A percentile compares a stretch with the other conserved stretches of the same genome.
phyloP scores from a whole-genome alignment of 2,888 invertebrate species.

The Ectropis crepuscularia region DNA sequence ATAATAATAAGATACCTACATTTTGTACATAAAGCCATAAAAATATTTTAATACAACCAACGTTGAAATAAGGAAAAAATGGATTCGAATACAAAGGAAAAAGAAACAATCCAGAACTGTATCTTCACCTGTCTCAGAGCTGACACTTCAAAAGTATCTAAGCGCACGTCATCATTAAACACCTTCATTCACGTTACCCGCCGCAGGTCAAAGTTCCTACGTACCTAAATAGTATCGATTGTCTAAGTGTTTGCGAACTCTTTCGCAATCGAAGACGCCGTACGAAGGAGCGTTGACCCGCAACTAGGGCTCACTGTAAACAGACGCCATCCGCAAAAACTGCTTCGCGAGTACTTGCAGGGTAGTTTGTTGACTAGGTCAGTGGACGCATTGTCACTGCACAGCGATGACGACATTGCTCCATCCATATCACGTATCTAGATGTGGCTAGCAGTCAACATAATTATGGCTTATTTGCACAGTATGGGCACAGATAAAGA shows the following conservation, averaged over 20 bases:
- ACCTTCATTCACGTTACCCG: constrained; percentile 2
- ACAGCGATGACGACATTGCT: background rate
- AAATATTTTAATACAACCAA: too few relatives aligned
- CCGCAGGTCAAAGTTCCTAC: constrained; percentile 21
- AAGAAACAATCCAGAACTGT: too few relatives aligned
- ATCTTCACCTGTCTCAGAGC: too few relatives aligned
- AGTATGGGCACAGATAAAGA: too few relatives aligned
- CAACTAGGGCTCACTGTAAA: constrained; percentile 1
- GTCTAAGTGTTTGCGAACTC: constrained; percentile 14
- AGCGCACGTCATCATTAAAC: background rate
- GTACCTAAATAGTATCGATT: constrained; percentile 15
- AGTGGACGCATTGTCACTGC: constrained; percentile 10
- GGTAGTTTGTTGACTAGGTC: constrained; percentile 21
- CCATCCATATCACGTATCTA: constrained; percentile 8
- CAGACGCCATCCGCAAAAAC: background rate
- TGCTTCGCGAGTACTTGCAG: background rate
- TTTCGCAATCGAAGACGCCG: constrained; percentile 21
- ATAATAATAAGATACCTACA: too few relatives aligned
- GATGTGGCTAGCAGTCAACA: background rate
- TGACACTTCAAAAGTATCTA: too few relatives aligned
- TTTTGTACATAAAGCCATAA: too few relatives aligned
- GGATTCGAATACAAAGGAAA: too few relatives aligned
- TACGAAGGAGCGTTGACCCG: constrained; percentile 22
- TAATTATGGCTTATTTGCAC: too few relatives aligned
- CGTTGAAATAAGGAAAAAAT: too few relatives aligned